A percentile compares a stretch with the other conserved stretches of the same genome.
phyloP scores from a whole-genome alignment of 2,888 invertebrate species.

The Conomelus anceps region DNA sequence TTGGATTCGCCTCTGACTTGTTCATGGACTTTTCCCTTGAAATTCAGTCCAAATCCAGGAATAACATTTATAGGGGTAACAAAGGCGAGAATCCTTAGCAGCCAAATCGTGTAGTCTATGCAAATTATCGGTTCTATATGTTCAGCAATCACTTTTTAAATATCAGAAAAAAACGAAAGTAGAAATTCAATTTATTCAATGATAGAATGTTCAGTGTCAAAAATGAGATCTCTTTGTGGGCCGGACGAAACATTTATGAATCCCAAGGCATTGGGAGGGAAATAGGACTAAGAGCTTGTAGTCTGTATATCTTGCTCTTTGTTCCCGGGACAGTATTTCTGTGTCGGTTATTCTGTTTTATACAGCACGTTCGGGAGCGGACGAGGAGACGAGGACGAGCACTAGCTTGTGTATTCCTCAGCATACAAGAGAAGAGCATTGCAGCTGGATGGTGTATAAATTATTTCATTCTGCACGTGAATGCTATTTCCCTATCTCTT shows the following conservation, averaged over 20 bases:
- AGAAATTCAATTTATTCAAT: too few species aligned
- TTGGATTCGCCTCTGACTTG: too few species aligned
- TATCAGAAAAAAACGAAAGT: too few species aligned
- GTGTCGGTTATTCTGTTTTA: background rate
- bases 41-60: too few species aligned
- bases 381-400: background rate
- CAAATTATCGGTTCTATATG: too few species aligned
- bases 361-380: background rate
- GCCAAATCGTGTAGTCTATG: too few species aligned
- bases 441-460: background rate
- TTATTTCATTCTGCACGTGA: background rate
- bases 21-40: too few species aligned
- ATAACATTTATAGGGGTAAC: too few species aligned
- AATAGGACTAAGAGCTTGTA: background rate
- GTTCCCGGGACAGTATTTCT: background rate
- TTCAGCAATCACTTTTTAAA: too few species aligned
- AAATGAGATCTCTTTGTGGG: too few species aligned
- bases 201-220: too few species aligned
- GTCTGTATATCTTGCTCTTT: background rate
- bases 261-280: background rate
- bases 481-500: background rate
- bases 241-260: background rate
- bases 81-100: too few species aligned
- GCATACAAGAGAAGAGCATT: background rate
- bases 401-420: background rate